phyloP scores from a whole-genome alignment of 2,888 invertebrate genomes.

The Acheta domesticus region DNA sequence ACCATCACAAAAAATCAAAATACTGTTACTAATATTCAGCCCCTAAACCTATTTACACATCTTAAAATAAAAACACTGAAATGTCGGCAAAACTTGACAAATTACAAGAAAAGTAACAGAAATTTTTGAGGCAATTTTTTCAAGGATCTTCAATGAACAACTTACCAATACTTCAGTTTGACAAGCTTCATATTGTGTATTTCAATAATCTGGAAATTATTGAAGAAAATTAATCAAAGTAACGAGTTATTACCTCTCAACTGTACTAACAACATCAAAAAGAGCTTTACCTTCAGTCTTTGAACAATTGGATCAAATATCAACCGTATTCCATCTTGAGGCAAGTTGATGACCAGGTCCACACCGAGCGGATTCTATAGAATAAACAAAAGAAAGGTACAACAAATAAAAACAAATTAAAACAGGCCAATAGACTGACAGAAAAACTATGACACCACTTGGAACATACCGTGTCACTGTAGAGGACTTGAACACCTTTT shows the following conservation, averaged over 20 bases:
- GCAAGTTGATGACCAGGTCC: slow-evolving; percentile 93
- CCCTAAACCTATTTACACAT: too few relatives aligned
- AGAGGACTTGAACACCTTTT: slow-evolving; percentile 92
- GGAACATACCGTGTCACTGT: slow-evolving; percentile 82
- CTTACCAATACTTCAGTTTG: slow-evolving; percentile 93
- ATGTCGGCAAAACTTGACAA: too few relatives aligned
- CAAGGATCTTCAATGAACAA: slow-evolving; percentile 21
- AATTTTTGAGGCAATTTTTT: not conserved
- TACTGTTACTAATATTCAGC: too few relatives aligned
- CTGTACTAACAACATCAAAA: slow-evolving; percentile 6
- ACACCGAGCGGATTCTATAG: slow-evolving; percentile 89
- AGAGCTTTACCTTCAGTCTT: slow-evolving; percentile 67
- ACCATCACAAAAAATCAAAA: too few relatives aligned
- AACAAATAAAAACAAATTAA: slow-evolving; percentile 23
- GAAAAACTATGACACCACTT: slow-evolving; percentile 19
- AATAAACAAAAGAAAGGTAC: slow-evolving; percentile 31
- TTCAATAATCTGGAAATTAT: slow-evolving; percentile 73
- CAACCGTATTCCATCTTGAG: slow-evolving; percentile 92
- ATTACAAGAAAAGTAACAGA: too few relatives aligned
- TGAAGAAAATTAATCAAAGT: slow-evolving; percentile 18
- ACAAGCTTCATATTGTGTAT: slow-evolving; percentile 96
- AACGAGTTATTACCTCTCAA: not conserved
- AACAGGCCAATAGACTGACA: slow-evolving; percentile 20
- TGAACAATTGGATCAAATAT: slow-evolving; percentile 95
- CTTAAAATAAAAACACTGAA: too few relatives aligned